Evolutionary conservation across 2,888 invertebrate genomes (phyloP), one percentile per base, ranked within the genome.

Genomic region (Pachydiplax longipennis): DNA sequence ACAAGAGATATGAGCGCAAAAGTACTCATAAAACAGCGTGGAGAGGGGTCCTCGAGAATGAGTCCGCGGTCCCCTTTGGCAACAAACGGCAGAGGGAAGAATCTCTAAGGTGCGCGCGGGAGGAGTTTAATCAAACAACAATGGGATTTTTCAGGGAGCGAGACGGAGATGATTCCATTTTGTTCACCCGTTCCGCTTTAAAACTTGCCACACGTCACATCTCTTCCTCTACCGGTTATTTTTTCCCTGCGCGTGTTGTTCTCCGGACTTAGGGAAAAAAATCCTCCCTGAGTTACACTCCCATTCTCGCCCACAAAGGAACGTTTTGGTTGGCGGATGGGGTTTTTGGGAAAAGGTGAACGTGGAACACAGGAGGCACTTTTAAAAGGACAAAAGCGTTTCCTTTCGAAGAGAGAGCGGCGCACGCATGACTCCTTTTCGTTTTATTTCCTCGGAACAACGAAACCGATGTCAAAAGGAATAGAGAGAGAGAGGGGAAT

Each of bases 351-450:
- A 31, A 73, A 73, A 73, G 73, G 73, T 73, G 73, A 73, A 61
- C 61, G 61, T 15, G n/a, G 61, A 61, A 73, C 73, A 73, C 65
- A 65, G 65, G 65, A 65, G 65, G 65, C 65, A 25, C 73, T 73
- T 73, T 73, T 73, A 73, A 73, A 73, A 73, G 73, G 73, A 73
- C 73, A 73, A 73, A 73, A 73, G 73, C 73, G 73, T 73, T 73
- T 73, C 73, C 73, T 73, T 73, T 73, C 73, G 25, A 3, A 31
- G 73, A 73, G 73, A 73, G 65, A 65, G 65, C n/a, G 31, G 37
- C 37, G 31, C 31, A 73, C 73, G 73, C 73, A 73, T 73, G 73
- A 31, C 73, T 73, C 73, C 73, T 73, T 73, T 73, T 73, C 25
- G 73, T 73, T 73, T 73, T 73, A 73, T 73, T 73, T 12, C 73